Evolutionary conservation across 1,140 invertebrate species (phyloP).

Genomic region (Drosophila malerkotliana): DNA sequence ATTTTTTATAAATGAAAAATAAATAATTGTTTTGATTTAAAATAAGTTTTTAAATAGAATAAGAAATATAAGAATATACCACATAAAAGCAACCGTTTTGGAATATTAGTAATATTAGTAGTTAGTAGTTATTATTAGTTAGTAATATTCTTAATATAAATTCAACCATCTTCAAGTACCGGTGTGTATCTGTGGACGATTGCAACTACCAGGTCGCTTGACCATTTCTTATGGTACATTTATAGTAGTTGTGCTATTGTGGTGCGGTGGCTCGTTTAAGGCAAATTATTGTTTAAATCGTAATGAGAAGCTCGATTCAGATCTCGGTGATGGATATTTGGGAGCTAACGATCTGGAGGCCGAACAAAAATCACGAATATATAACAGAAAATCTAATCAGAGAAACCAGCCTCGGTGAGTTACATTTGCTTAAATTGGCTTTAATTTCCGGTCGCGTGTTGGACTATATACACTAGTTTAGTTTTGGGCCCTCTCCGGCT

Average conservation of each 20-base stretch:
- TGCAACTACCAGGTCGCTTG: not conserved
- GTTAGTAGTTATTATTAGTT: too few species aligned
- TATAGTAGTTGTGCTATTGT: constrained; percentile 36
- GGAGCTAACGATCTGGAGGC: constrained; percentile 38
- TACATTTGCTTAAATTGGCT: constrained; percentile 69
- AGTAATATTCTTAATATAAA: too few species aligned
- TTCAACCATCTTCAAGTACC: not conserved
- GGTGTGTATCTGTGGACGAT: not conserved
- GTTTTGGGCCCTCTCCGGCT: constrained; percentile 8
- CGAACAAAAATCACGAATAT: constrained; percentile 33
- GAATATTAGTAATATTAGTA: too few species aligned
- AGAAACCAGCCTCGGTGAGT: constrained; percentile 55
- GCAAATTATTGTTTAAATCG: constrained; percentile 59
- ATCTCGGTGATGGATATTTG: constrained; percentile 25
- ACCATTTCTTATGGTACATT: not conserved
- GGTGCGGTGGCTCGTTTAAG: constrained; percentile 56
- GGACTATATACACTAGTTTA: constrained; percentile 21
- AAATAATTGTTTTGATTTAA: too few species aligned
- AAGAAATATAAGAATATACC: too few species aligned
- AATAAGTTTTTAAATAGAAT: too few species aligned
- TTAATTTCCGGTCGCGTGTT: constrained; percentile 82
- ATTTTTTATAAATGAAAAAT: too few species aligned
- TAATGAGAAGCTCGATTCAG: constrained; percentile 30
- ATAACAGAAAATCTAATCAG: constrained; percentile 42
- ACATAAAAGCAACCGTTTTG: too few species aligned